Evolutionary conservation across 2,888 invertebrate species (phyloP), one percentile per base, ranked within the genome.

Genomic region (Oscheius sp.): DNA sequence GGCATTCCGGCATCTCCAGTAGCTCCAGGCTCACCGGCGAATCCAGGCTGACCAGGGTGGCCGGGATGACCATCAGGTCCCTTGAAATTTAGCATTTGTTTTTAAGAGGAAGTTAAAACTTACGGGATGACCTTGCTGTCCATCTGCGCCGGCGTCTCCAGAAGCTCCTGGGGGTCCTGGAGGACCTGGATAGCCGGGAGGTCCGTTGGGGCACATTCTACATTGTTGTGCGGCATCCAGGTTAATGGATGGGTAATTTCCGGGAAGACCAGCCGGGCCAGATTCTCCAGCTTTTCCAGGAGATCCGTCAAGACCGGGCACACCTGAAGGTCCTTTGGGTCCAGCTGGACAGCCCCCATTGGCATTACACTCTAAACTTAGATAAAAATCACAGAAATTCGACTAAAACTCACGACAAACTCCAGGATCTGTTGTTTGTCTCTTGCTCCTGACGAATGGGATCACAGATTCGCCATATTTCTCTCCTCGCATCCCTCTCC

Each of bases 231-330:
- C 72, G 20, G 70, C 63, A 52, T 79, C 79, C 74, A 76, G 74
- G 71, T 75, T 73, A 66, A 81, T 69, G 1, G 78, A 70, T 33
- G 81, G 81, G 37, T 73, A 78, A 73, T 81, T 81, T 71, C 78
- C 78, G 42, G 76, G 76, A 10, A 78, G 69, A 52, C 78, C 78
- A 20, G 73, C 71, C 3, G 72, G 64, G 64, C 73, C 79, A 10
- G 74, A 70, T 34, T 69, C 69, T 67, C 78, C 78, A n/a, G 71
- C 57, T 5, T 53, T 61, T 69, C 79, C 79, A 2, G 74, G 71
- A 8, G 73, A 72, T 33, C 80, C 80, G 48, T 74, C 76, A 17
- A 55, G 68, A 45, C 79, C 79, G 15, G 76, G 74, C 2, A 66
- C 63, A 65, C 79, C 78, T 8, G 72, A 52, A 34, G 72, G 52